Base-by-base conservation (phyloP, 2,888 invertebrate genomes). In the Neocrepidodera transversa region DNA sequence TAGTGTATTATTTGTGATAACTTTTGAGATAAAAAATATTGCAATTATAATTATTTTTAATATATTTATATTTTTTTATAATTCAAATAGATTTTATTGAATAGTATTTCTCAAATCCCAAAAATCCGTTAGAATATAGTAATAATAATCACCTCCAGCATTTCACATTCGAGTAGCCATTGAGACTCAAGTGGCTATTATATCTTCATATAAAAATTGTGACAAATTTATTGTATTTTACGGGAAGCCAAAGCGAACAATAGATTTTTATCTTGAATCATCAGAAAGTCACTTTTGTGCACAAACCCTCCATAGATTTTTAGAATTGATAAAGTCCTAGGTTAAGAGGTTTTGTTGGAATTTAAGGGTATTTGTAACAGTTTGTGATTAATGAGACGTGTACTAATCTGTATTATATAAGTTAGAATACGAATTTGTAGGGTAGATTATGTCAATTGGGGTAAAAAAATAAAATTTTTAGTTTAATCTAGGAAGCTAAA, bases 151-250 rank as follows among this genome's bases (percentile, higher is more conserved):
- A 65, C 65, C 65, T 64, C 65, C 58, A 58, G 65, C 36, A 36
- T 20, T 10, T 20, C 13, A 36, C 35, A 36, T 23, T 65, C 53
- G 58, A 67, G 65, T 64, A 60, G 57, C 62, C 52, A 64, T 68
- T 32, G 20, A 62, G 53, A 32, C 62, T 64, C 67, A 66, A 68
- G 70, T 72, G 65, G 68, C 68, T 68, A 68, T 67, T 70, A 69
- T 68, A 68, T 69, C 68, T 35, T 49, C 66, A 60, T 67, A 68
- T 67, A 65, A 68, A 68, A 68, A 68, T 71, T 70, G 70, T 69
- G 68, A 69, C 70, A 69, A 70, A 70, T 68, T 68, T 69, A 68
- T 68, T 71, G 68, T 68, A 68, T 73, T 71, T 71, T 63, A 66
- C 67, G 70, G 68, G 70, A 70, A 66, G 30, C 30, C 64, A 54